Evolutionary conservation across 2,797 vertebrate genomes (phyloP), one percentile per base, ranked within the genome.

Genomic region (Thalassophryne amazonica): DNA sequence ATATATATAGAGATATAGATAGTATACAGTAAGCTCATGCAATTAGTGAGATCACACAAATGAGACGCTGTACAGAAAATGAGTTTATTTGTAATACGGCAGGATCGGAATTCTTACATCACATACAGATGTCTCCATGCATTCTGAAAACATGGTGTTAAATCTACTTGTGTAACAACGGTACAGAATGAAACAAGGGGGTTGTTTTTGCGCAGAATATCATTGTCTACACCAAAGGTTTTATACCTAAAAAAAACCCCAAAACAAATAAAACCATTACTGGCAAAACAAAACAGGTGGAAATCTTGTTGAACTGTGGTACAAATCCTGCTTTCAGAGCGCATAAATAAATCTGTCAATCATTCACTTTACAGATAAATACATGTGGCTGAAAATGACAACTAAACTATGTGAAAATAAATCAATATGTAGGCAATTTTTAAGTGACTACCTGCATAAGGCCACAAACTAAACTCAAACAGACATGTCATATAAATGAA

Each of bases 381-480:
- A 63, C 43, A 50, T 54, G 34, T 45, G 35, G 71, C 17, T 62
- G 5, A 11, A 64, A 61, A 55, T 43, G 28, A 37, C 21, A 53
- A 57, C n/a, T 4, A 45, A 48, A 64, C 23, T 0, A 37, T 6
- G 24, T 11, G 30, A 69, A 42, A 33, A 9, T 12, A 63, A 63
- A 50, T 30, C 10, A 58, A 49, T 34, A 11, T 11, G 1, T 59
- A 62, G 33, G 46, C 15, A 9, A 7, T 20, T 35, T 27, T 35
- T 35, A 45, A 33, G 55, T 68, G 41, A 71, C 73, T 69, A 63
- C 73, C 83, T 76, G n/a, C n/a, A 84, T 86, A 87, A 90, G 86
- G 84, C 84, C 84, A 87, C 85, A 35, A 74, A 87, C 85, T 35
- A 74, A 87, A 85, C 78, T 56, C 49, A 86, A 86, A 81, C 32